Base-by-base conservation (phyloP, 2,888 invertebrate species). In the Seira ritae region DNA sequence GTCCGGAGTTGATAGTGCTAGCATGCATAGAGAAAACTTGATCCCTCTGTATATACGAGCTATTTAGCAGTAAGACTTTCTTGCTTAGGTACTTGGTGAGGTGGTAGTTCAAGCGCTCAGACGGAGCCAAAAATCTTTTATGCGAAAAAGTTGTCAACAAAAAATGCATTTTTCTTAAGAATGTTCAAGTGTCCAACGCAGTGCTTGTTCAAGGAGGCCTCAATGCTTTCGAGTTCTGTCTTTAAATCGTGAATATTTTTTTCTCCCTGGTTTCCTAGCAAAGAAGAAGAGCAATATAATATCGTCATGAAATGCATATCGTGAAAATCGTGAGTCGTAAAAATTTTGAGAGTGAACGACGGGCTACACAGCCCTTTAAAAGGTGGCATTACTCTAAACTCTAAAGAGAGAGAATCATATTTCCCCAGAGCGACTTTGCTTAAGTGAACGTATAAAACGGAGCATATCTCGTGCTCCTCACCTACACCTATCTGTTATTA, bases 351-450 rank as follows among this genome's bases (percentile, higher is more conserved):
- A 77, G 37, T 81, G 82, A 82, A 77, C 82, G 76, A 50, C 50
- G 50, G 12, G 50, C 50, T 50, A n/a, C 70, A 72, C 77, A 82
- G 68, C 76, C 77, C 72, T 77, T 68, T 82, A 50, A 77, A 72
- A 81, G 68, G 68, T 77, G 72, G 82, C 82, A 82, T 82, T 77
- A 77, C 77, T 60, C n/a, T n/a, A n/a, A n/a, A n/a, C 72, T 77
- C 72, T 3, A 50, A 15, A 50, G 50, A 4, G 31, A 76, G 55
- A 71, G 69, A 81, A 81, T 82, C 77, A 82, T 68, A 76, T 77
- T 77, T 82, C 82, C 82, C 71, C 72, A 66, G 67, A 76, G 82
- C 72, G 62, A 50, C 50, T 50, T 50, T 50, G 50, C 50, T 50
- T n/a, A 50, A 50, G 50, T 50, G 50, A 50, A 50, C 17, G 50